Percentiles rank a stretch among this genome's conserved stretches.
Evolutionary conservation across 2,113 vertebrate species (phyloP).

Genomic region (Herpetotheres cachinnans): DNA sequence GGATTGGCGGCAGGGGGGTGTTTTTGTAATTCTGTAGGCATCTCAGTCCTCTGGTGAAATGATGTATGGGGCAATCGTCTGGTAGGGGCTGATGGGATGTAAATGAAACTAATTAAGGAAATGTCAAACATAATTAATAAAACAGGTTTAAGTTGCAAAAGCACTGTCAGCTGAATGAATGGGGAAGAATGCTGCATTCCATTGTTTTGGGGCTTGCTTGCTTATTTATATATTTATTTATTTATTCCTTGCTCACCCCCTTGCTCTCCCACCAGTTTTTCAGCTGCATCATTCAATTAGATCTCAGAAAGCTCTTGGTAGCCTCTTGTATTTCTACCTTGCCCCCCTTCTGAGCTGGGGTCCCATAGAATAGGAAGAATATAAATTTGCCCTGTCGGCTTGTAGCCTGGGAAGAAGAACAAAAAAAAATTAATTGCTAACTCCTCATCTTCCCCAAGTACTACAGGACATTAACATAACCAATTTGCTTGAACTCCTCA

Average conservation of each 20-base stretch:
- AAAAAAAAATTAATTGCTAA: slow-evolving; percentile 91
- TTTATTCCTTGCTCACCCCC: not conserved
- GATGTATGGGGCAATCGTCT: slow-evolving; percentile 88
- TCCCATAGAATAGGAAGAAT: slow-evolving; percentile 83
- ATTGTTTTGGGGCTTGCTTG: slow-evolving; percentile 64
- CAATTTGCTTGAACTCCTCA: slow-evolving; percentile 94
- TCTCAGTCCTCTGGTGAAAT: slow-evolving; percentile 74
- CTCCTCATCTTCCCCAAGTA: slow-evolving; percentile 91
- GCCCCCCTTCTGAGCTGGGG: slow-evolving; percentile 75
- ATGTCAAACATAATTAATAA: slow-evolving; percentile 99
- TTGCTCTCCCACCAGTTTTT: slow-evolving; percentile 59
- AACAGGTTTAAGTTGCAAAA: slow-evolving; percentile 98
- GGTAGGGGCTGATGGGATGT: slow-evolving; percentile 90
- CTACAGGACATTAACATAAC: slow-evolving; percentile 97
- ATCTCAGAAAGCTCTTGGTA: slow-evolving; percentile 77
- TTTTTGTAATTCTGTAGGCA: slow-evolving; percentile 78
- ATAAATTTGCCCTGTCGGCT: slow-evolving; percentile 90
- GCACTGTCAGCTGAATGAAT: slow-evolving; percentile 82
- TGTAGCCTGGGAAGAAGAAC: slow-evolving; percentile 77
- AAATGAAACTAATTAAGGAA: slow-evolving; percentile 99
- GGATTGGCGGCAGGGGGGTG: not conserved
- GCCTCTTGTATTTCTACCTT: slow-evolving; percentile 67
- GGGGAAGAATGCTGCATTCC: slow-evolving; percentile 72
- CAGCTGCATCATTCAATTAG: slow-evolving; percentile 77
- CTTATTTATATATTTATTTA: slow-evolving; percentile 50